These are phyloP conservation scores for Gadus macrocephalus DNA, from an alignment of 2,113 vertebrate genomes.

Conservation along the genomic window DNA sequence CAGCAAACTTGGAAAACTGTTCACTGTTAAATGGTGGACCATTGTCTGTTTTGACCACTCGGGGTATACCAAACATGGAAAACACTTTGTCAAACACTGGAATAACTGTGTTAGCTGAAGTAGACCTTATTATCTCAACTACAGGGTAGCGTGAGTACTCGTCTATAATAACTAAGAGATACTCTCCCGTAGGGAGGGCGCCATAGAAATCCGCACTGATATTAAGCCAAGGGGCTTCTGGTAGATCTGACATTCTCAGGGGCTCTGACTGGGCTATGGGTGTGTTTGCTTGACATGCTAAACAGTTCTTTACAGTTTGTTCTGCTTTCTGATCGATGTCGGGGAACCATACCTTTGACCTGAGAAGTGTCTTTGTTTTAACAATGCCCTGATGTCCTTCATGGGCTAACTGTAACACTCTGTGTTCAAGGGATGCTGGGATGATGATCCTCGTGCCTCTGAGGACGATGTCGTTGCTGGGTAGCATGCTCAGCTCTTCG, in stretches of 20 bases:
- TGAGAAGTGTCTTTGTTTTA: no score
- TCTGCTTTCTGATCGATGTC: no score
- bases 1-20: conserved; percentile 24
- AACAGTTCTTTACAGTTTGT: conserved; percentile 17
- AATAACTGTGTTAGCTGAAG: conserved; percentile 13
- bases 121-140: conserved; percentile 7
- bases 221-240: conserved; percentile 16
- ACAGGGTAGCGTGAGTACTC: conserved; percentile 26
- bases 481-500: conserved; percentile 12
- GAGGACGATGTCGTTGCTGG: conserved; percentile 11
- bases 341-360: no score
- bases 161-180: conserved; percentile 24
- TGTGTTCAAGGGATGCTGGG: not conserved
- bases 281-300: conserved; percentile 23
- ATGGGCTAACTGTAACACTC: conserved; percentile 24
- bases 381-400: conserved; percentile 37
- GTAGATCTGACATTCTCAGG: conserved; percentile 15
- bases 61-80: conserved; percentile 31
- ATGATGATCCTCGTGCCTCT: conserved; percentile 5
- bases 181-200: conserved; percentile 22
- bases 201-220: conserved; percentile 30
- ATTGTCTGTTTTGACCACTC: conserved; percentile 28
- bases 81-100: conserved; percentile 22
- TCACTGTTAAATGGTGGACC: conserved; percentile 24
- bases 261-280: conserved; percentile 11